phyloP scores from a whole-genome alignment of 2,797 vertebrate species.

The Siniperca undulata region DNA sequence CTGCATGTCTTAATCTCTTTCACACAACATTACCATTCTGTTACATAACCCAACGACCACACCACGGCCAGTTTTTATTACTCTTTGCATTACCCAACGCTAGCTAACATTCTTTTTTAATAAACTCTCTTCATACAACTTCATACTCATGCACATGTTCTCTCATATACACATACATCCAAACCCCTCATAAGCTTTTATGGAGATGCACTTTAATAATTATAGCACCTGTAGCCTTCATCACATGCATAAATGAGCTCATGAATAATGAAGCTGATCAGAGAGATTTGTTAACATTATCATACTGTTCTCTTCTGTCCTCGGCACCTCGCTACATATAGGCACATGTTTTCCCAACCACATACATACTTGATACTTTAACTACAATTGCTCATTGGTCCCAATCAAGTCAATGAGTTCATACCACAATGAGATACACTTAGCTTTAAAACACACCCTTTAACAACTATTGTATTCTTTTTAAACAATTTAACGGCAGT shows the following conservation, averaged over 20 bases:
- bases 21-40: slow-evolving; percentile 56
- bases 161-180: slow-evolving; percentile 3
- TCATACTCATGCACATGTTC: slow-evolving; percentile 21
- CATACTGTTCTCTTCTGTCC: not conserved
- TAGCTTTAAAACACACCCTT: slow-evolving; percentile 9
- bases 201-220: slow-evolving; percentile 23
- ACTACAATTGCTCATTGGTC: not conserved
- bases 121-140: not conserved
- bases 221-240: slow-evolving; percentile 17
- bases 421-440: slow-evolving; percentile 10
- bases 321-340: not conserved
- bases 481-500: not conserved
- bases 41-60: slow-evolving; percentile 69
- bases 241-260: not conserved
- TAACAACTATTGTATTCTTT: slow-evolving; percentile 6
- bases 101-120: slow-evolving; percentile 30
- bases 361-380: not conserved
- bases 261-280: slow-evolving; percentile 17
- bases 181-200: slow-evolving; percentile 6
- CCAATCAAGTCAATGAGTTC: slow-evolving; percentile 26
- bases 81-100: slow-evolving; percentile 39
- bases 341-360: not conserved
- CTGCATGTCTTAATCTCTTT: slow-evolving; percentile 67
- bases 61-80: slow-evolving; percentile 61
- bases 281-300: not conserved